Evolutionary conservation across 2,113 vertebrate species (phyloP), one percentile per base, ranked within the genome.

Genomic region (Probosciger aterrimus): DNA sequence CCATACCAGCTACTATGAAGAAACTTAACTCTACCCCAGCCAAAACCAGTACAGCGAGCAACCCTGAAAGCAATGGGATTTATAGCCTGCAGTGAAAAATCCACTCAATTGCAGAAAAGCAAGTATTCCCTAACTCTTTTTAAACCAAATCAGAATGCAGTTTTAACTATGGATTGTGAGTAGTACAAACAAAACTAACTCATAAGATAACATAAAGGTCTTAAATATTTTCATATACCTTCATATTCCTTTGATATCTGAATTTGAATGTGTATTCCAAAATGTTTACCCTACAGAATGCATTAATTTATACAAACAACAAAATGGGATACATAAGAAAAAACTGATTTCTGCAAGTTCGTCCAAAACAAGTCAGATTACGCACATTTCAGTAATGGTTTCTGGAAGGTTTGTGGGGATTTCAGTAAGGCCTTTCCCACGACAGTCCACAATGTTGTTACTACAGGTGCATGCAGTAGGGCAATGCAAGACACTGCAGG

Each of bases 381-480:
- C 98, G 25, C 98, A 99, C 99, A 99, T 99, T 98, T 99, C 99
- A 27, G 99, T 99, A 95, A 99, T 99, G 70, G 99, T 99, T 97
- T 99, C 99, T 10, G 99, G 99, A 59, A 99, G 99, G 94, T 99
- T 99, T 6, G 98, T 99, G 90, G 99, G 99, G 90, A 99, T 99
- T 90, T 99, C 99, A 15, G 98, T 98, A 70, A 99, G 98, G 49
- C 99, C 98, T 86, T 99, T 99, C 69, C 99, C 99, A 96, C 99
- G 98, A 95, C 99, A 99, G 98, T 99, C 99, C 83, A 99, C 99
- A 4, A 99, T 99, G 93, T 99, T 99, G 98, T 99, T 99, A 96
- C 99, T 99, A 93, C 99, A 99, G 92, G 99, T 99, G 97, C 99
- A 99, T 17, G 98, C 98, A 68, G 98, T 80, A 2, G 99, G 99